Base-by-base conservation (phyloP, 2,797 vertebrate species). In the Eutrigla gurnardus region DNA sequence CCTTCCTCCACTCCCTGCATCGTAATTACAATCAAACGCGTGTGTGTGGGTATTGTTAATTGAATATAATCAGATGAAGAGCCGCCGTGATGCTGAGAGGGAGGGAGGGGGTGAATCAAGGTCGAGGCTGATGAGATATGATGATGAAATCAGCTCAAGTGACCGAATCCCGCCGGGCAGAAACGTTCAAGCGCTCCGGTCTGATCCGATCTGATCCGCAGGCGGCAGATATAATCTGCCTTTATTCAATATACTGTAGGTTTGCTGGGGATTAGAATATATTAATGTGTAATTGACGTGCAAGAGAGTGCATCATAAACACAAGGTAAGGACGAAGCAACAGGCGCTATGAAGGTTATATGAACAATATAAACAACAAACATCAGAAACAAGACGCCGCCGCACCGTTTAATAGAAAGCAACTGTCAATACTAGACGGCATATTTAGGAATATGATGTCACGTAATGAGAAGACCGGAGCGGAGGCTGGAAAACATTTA, bases 21-120 rank as follows among this genome's bases (percentile, higher is more conserved):
- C 73, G 17, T 78, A 86, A 90, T 91, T 86, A 83, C 82, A 87
- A 88, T 86, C 83, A 83, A 77, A 81, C 39, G 36, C 37, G 72
- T 35, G 61, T 40, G 59, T 10, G 75, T 58, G 46, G 77, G 59
- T 72, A 43, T 75, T 79, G 81, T 84, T 91, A 91, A 91, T 91
- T 90, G 80, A 88, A 87, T 88, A 87, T 89, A 88, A 91, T 91
- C 84, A 91, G 81, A 88, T 90, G 82, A 79, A 87, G 87, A 80
- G 83, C 80, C 77, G 86, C 77, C 58, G 74, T 73, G 77, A 62
- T 32, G 81, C 76, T 83, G 68, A 70, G 68, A 85, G 81, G 35
- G 46, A 43, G 12, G 62, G 73, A 37, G 49, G 79, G 45, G 54
- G 68, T 36, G 75, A 82, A 83, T 87, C 83, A 86, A 89, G 85